These are phyloP conservation scores for Rotaria magnacalcarata DNA, from an alignment of 2,888 invertebrate species.

Conservation along the genomic window DNA sequence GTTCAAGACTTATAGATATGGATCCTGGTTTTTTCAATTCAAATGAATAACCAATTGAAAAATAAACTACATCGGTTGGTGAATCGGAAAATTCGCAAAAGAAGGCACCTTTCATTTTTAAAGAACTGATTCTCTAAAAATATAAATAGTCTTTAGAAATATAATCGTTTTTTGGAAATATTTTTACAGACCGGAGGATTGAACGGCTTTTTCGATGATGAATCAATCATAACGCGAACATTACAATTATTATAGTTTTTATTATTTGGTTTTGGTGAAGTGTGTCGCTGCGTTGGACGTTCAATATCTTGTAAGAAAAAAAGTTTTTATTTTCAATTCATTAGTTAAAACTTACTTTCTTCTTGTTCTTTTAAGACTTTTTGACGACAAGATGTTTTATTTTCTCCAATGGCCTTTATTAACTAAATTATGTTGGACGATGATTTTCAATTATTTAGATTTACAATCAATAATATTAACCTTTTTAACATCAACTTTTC, in stretches of 20 bases:
- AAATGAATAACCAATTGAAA: slow-evolving; percentile 9
- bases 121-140: background rate
- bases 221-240: background rate
- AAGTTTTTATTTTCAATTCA: background rate
- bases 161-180: background rate
- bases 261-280: background rate
- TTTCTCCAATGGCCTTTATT: background rate
- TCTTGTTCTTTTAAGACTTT: background rate
- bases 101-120: slow-evolving; percentile 1
- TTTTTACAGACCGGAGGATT: background rate
- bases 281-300: background rate
- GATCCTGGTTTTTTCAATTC: background rate
- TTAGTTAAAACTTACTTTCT: background rate
- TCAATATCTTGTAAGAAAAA: background rate
- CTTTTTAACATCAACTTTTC: background rate
- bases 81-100: background rate
- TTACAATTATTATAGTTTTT: background rate
- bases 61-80: background rate
- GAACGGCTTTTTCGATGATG: background rate
- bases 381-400: background rate
- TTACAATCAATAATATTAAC: background rate
- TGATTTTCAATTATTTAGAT: no score
- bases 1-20: background rate
- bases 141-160: background rate
- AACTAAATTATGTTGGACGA: background rate